These are phyloP conservation scores for Campoplex nolae DNA, from an alignment of 2,888 invertebrate species.

Conservation along the genomic window DNA sequence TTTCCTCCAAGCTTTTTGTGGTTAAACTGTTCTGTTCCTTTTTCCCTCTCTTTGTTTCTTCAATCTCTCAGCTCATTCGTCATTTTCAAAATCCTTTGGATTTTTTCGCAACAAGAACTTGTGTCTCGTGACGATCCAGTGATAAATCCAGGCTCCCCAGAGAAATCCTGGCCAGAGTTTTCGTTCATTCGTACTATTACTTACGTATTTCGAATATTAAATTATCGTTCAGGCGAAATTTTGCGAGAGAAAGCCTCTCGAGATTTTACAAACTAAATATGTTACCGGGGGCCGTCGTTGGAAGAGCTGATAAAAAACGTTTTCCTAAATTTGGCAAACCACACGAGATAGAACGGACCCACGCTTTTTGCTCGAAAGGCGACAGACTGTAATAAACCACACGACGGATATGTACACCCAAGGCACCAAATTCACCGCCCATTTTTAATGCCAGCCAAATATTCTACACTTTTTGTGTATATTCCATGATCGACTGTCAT, in stretches of 20 bases:
- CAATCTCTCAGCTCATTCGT: slow-evolving; percentile 50
- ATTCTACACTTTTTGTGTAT: not conserved
- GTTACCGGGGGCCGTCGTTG: slow-evolving; percentile 67
- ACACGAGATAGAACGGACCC: slow-evolving; percentile 67
- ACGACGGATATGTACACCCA: slow-evolving; percentile 73
- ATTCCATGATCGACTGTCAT: not conserved
- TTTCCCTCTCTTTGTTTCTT: not conserved
- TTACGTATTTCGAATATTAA: not conserved
- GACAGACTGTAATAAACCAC: slow-evolving; percentile 69
- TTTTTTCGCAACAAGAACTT: slow-evolving; percentile 67
- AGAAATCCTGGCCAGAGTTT: slow-evolving; percentile 48
- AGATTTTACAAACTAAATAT: not conserved
- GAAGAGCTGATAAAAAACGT: slow-evolving; percentile 34
- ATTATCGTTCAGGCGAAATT: slow-evolving; percentile 12
- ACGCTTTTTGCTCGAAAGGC: slow-evolving; percentile 69
- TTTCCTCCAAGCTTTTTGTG: not conserved
- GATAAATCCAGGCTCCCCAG: slow-evolving; percentile 35
- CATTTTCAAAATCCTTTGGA: slow-evolving; percentile 72
- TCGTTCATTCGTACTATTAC: slow-evolving; percentile 8
- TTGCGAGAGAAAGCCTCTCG: not conserved
- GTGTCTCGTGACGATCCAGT: slow-evolving; percentile 60
- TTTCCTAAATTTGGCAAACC: slow-evolving; percentile 64
- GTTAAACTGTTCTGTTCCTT: not conserved
- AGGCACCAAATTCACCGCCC: slow-evolving; percentile 70
- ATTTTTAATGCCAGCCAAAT: slow-evolving; percentile 28